Base-by-base conservation (phyloP, 1,140 invertebrate species). In the Drosophila trapezifrons region DNA sequence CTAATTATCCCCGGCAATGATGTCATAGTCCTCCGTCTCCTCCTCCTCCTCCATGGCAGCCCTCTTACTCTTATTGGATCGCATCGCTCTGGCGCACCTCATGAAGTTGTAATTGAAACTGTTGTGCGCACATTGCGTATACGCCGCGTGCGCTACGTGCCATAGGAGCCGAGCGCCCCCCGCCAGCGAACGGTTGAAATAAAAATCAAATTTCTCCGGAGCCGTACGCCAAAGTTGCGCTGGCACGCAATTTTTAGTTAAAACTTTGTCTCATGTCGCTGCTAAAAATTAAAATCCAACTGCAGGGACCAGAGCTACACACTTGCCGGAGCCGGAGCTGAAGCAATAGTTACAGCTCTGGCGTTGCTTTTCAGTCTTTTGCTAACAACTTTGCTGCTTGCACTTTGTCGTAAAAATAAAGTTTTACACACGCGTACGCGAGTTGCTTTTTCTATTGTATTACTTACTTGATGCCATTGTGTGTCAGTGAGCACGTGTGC, bases 331-430 rank as follows among this genome's bases (percentile, higher is more conserved):
- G 25, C 32, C 47, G 3, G 13, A 59, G 25, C 32, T 35, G 43
- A 32, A 62, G 35, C 46, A 43, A 55, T 59, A 64, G 45, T 35
- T 51, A 35, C 46, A 55, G 42, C 32, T 47, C 70, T 69, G 4
- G 62, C 43, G 54, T 27, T 66, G 73, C 78, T 73, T 70, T 47
- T 65, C 47, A 59, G 82, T 78, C 83, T 78, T 79, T 70, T 76
- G 66, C 83, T 73, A 87, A 86, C 83, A 86, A 86, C 83, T 86
- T 87, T 86, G 66, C 83, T 54, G 83, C 83, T 73, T 86, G 82
- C 83, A 89, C 84, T 86, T 83, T 83, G 83, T 86, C 83, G 83
- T 86, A 87, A 86, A 86, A 86, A 86, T 86, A 87, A 86, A 86
- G 83, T 86, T 86, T 87, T 86, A 87, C 75, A 78, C 84, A 87